Percentiles rank a stretch among this genome's conserved stretches.
Conservation (phyloP, 2,113 vertebrate species). For the Chaetops frenatus region DNA sequence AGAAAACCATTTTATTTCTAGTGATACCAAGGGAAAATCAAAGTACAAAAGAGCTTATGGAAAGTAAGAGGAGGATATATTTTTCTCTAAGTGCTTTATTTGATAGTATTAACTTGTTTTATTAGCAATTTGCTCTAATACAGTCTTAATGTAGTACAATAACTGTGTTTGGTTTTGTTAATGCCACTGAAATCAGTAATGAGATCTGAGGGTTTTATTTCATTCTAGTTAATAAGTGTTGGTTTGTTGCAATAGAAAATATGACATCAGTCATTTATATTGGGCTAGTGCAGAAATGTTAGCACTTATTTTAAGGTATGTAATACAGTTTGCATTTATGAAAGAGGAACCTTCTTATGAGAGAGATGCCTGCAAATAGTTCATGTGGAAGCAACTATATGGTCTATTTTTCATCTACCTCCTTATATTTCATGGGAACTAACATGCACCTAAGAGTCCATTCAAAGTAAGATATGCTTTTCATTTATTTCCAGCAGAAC, state of each 20-base stretch:
- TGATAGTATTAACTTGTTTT: slow-evolving; percentile 52
- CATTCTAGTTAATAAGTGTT: background rate
- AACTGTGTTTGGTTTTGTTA: slow-evolving; percentile 52
- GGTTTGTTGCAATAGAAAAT: background rate
- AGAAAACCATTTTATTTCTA: slow-evolving; percentile 22
- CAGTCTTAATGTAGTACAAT: slow-evolving; percentile 40
- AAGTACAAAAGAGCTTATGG: background rate
- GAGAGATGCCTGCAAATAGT: background rate
- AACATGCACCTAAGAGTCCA: background rate
- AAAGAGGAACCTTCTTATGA: background rate
- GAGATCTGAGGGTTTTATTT: slow-evolving; percentile 9
- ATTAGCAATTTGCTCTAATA: slow-evolving; percentile 53
- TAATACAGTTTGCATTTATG: background rate
- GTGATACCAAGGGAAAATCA: slow-evolving; percentile 39
- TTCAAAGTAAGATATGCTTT: background rate
- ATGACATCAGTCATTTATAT: slow-evolving; percentile 4
- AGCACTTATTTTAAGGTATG: background rate
- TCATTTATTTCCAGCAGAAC: background rate
- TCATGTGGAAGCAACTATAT: background rate
- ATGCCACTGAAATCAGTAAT: slow-evolving; percentile 10
- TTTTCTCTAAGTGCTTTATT: slow-evolving; percentile 37
- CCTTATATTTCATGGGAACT: background rate
- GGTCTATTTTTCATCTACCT: background rate
- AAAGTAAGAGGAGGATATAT: background rate
- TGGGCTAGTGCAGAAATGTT: background rate